These are phyloP conservation scores for Echeneis naucrates DNA, from an alignment of 2,797 vertebrate genomes.

Conservation along the genomic window DNA sequence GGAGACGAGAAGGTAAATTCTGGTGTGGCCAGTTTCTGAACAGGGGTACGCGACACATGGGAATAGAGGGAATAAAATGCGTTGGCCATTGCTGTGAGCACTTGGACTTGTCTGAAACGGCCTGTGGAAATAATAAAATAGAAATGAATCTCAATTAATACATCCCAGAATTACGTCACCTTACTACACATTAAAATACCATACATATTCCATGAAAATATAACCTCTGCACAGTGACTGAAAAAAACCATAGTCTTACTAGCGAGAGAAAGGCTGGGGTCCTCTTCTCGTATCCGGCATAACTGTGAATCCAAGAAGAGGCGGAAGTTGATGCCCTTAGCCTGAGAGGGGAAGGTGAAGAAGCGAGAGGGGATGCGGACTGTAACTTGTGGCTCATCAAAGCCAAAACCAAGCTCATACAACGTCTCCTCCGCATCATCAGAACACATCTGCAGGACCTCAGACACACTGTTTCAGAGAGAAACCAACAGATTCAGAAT, in stretches of 20 bases:
- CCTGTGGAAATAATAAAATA: constrained; percentile 73
- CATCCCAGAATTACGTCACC: background rate
- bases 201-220: background rate
- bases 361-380: constrained; percentile 91
- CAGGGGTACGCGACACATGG: constrained; percentile 89
- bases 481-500: background rate
- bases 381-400: constrained; percentile 85
- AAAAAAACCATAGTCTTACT: constrained; percentile 80
- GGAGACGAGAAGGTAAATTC: constrained; percentile 82
- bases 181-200: background rate
- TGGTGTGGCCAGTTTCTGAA: constrained; percentile 86
- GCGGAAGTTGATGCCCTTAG: constrained; percentile 92
- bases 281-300: constrained; percentile 88
- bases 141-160: background rate
- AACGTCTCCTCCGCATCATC: constrained; percentile 92
- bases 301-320: constrained; percentile 92
- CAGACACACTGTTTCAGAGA: constrained; percentile 85
- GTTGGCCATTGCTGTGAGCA: constrained; percentile 88
- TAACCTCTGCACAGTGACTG: background rate
- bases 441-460: constrained; percentile 87
- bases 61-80: constrained; percentile 94
- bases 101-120: constrained; percentile 93
- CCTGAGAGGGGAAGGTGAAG: constrained; percentile 89
- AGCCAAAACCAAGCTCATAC: constrained; percentile 90
- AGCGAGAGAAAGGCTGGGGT: constrained; percentile 90